Evolutionary conservation across 2,797 vertebrate species (phyloP).

Genomic region (Malacoraja senta): DNA sequence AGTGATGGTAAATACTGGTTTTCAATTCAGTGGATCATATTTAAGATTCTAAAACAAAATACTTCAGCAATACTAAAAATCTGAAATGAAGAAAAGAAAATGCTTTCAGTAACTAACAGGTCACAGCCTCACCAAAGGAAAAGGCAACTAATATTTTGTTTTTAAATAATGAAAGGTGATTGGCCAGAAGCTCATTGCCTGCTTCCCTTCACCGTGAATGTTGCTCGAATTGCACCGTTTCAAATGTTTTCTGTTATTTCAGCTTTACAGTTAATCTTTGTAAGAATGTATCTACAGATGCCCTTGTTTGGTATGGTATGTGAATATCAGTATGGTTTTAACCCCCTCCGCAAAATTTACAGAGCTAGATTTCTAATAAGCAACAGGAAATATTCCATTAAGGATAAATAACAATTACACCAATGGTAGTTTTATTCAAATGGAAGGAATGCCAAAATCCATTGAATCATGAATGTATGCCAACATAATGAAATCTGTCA

Average conservation of each 20-base stretch:
- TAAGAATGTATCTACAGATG: background rate
- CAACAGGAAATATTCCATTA: slow-evolving; percentile 8
- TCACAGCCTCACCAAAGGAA: no score
- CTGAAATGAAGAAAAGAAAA: no score
- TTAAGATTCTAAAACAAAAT: no score
- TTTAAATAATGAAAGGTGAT: no score
- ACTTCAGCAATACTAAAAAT: no score
- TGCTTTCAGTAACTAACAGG: no score
- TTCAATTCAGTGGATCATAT: background rate
- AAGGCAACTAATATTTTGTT: no score
- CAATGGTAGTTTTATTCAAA: slow-evolving; percentile 19
- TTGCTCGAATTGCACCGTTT: no score
- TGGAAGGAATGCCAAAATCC: slow-evolving; percentile 2
- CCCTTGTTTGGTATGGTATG: slow-evolving; percentile 10
- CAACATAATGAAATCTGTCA: background rate
- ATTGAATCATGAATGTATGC: background rate
- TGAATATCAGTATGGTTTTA: background rate
- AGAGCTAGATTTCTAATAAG: background rate
- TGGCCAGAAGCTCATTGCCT: no score
- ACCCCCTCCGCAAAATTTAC: background rate
- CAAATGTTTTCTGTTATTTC: background rate
- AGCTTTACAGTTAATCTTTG: background rate
- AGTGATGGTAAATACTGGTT: background rate
- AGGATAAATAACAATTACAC: slow-evolving; percentile 15
- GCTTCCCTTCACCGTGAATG: no score